Evolutionary conservation across 2,113 vertebrate species (phyloP).

Genomic region (Pluvianellus socialis): DNA sequence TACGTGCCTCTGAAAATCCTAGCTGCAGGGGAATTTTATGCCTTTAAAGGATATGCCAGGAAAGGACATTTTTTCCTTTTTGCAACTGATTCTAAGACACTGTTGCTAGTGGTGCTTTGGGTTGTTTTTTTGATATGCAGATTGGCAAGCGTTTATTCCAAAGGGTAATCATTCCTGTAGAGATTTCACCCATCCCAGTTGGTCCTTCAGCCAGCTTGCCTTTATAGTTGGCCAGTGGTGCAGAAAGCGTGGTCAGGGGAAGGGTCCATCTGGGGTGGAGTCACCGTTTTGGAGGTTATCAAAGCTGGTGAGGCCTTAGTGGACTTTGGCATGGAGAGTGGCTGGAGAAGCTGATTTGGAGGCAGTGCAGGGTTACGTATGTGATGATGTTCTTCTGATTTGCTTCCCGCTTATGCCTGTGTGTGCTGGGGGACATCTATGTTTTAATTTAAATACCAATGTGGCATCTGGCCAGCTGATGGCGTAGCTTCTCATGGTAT

Average conservation of each 20-base stretch:
- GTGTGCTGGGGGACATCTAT: background rate
- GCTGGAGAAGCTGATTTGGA: background rate
- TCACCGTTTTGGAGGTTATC: background rate
- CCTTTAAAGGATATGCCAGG: background rate
- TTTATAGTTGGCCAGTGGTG: background rate
- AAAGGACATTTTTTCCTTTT: background rate
- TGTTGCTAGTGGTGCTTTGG: background rate
- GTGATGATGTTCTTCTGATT: background rate
- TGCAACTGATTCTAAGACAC: background rate
- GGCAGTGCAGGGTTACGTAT: background rate
- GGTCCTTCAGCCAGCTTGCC: background rate
- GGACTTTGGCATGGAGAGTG: background rate
- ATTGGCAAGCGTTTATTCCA: background rate
- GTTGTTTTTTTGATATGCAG: background rate
- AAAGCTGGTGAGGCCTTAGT: accelerated
- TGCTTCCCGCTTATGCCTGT: background rate
- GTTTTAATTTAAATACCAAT: background rate
- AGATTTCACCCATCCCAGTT: background rate
- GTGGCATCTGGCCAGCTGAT: background rate
- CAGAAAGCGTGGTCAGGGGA: background rate
- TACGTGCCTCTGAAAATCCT: background rate
- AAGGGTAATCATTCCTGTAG: background rate
- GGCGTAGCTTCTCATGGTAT: background rate
- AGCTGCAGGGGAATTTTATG: background rate
- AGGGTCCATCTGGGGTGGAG: background rate